A percentile compares a stretch with the other conserved stretches of the same genome.
phyloP scores from a whole-genome alignment of 2,888 invertebrate species.

The Synanthedon myopaeformis region DNA sequence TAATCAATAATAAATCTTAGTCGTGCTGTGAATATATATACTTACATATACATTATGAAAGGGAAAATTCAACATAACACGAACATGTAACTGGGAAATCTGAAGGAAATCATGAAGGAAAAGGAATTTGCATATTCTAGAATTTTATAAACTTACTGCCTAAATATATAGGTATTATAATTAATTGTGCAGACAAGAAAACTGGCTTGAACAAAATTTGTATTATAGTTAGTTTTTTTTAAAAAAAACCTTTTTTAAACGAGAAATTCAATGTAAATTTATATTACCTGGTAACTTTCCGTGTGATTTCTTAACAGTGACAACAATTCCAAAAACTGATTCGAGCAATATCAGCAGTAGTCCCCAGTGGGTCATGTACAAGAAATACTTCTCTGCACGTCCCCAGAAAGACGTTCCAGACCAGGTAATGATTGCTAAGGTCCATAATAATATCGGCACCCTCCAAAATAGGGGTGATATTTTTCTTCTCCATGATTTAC shows the following conservation, averaged over 20 bases:
- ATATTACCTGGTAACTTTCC: conserved; percentile 31
- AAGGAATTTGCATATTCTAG: too few relatives aligned
- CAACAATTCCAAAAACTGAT: conserved; percentile 43
- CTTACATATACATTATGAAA: too few relatives aligned
- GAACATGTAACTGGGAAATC: too few relatives aligned
- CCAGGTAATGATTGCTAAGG: conserved; percentile 30
- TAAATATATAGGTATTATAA: too few relatives aligned
- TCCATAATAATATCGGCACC: conserved; percentile 49
- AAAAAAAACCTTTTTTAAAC: too few relatives aligned
- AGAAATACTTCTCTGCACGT: conserved; percentile 49
- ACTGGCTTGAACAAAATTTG: too few relatives aligned
- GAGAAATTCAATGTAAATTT: too few relatives aligned
- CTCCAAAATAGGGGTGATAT: conserved; percentile 51
- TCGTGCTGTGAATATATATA: not conserved
- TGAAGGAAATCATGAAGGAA: too few relatives aligned
- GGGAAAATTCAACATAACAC: too few relatives aligned
- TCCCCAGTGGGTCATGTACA: conserved; percentile 72
- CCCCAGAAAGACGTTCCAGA: conserved; percentile 51
- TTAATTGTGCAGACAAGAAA: too few relatives aligned
- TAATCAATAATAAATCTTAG: not conserved
- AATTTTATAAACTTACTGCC: too few relatives aligned
- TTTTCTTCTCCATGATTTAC: conserved; percentile 31
- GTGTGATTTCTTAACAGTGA: conserved; percentile 28
- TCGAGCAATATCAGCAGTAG: conserved; percentile 47
- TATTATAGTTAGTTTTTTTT: too few relatives aligned